Conservation (phyloP, 2,797 vertebrate species). For the Poeciliopsis presidionis region DNA sequence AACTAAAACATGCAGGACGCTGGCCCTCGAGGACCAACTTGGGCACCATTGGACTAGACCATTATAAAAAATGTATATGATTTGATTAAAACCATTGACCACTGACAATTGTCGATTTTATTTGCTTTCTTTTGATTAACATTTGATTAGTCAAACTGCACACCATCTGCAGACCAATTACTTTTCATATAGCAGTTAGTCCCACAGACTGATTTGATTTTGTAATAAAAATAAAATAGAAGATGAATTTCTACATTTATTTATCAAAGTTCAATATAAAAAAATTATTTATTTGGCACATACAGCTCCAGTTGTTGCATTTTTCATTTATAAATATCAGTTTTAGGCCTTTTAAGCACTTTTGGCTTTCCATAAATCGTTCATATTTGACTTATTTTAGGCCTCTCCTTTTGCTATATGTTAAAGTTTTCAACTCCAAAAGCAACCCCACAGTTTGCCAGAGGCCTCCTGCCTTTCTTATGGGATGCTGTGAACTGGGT, state of each 20-base stretch:
- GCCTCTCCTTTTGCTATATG: not conserved
- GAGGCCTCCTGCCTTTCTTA: constrained; percentile 20
- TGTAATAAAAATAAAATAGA: not conserved
- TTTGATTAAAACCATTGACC: not conserved
- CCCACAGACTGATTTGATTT: not conserved
- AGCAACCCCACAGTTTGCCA: no score
- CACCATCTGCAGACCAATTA: not conserved
- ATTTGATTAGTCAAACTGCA: not conserved
- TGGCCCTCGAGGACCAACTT: no score
- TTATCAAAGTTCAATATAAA: not conserved
- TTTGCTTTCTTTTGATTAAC: not conserved
- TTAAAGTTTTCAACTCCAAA: not conserved
- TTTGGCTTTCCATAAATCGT: not conserved
- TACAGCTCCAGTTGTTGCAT: not conserved
- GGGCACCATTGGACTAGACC: not conserved
- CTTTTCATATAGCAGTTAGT: not conserved
- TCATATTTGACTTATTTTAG: not conserved
- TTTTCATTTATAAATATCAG: not conserved
- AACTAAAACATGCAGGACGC: no score
- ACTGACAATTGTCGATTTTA: not conserved
- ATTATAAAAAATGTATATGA: not conserved
- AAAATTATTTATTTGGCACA: not conserved
- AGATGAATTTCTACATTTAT: not conserved
- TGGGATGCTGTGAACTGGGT: constrained; percentile 5
- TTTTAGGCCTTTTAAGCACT: not conserved